Percentiles rank a stretch among this genome's conserved stretches.
phyloP scores from a whole-genome alignment of 2,797 vertebrate genomes.

The Melanotaenia boesemani region DNA sequence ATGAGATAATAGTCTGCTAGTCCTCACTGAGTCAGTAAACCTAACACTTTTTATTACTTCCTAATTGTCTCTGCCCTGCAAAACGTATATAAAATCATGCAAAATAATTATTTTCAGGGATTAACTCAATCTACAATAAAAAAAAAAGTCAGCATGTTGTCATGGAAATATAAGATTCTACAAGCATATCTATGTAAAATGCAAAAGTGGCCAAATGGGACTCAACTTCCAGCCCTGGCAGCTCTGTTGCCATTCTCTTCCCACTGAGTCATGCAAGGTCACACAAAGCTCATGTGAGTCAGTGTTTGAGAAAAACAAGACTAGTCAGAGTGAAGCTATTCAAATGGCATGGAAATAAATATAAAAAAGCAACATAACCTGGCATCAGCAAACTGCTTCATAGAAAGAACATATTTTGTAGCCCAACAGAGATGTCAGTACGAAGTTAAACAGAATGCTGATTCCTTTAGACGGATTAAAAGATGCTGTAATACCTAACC shows the following conservation, averaged over 20 bases:
- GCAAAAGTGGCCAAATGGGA: slow-evolving; percentile 5
- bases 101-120: slow-evolving; percentile 3
- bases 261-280: slow-evolving; percentile 16
- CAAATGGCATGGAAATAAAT: slow-evolving; percentile 19
- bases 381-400: not conserved
- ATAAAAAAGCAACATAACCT: not conserved
- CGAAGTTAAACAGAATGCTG: slow-evolving; percentile 31
- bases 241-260: slow-evolving; percentile 3
- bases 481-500: not conserved
- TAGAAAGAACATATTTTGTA: slow-evolving; percentile 1
- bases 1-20: slow-evolving; percentile 58
- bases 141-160: not conserved
- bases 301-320: slow-evolving; percentile 13
- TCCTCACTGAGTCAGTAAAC: slow-evolving; percentile 40
- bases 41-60: slow-evolving; percentile 48
- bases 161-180: not conserved
- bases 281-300: slow-evolving; percentile 13
- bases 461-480: slow-evolving; percentile 23
- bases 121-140: not conserved
- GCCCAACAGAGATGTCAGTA: slow-evolving; percentile 25
- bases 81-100: not conserved
- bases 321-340: slow-evolving; percentile 6
- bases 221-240: slow-evolving; percentile 1
- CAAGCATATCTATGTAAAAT: not conserved
- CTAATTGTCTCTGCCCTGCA: slow-evolving; percentile 35